phyloP scores from a whole-genome alignment of 64 coral and sea anemone genomes.

The Actinia tenebrosa region DNA sequence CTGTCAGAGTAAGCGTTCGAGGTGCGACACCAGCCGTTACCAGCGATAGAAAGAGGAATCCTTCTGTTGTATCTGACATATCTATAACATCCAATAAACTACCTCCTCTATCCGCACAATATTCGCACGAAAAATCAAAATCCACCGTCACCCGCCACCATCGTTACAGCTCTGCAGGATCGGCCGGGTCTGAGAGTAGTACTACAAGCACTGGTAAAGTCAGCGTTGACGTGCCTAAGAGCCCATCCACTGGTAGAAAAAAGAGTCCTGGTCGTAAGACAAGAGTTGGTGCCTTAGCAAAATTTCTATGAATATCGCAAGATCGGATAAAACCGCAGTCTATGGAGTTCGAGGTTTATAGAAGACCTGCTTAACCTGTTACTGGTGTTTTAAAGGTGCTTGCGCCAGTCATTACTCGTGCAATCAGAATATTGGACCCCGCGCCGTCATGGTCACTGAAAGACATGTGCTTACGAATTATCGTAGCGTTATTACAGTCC shows the following conservation, averaged over 20 bases:
- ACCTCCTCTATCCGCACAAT: not conserved
- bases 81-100: conserved; percentile 7
- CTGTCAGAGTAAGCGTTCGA: not conserved
- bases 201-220: conserved; percentile 72
- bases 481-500: too few relatives aligned
- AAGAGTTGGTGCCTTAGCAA: not conserved
- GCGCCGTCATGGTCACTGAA: too few relatives aligned
- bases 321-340: too few relatives aligned
- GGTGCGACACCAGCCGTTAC: not conserved
- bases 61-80: not conserved
- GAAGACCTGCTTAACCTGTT: too few relatives aligned
- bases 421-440: too few relatives aligned
- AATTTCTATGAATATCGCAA: too few relatives aligned
- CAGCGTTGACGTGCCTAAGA: conserved; percentile 58
- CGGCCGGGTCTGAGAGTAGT: conserved; percentile 55
- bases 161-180: conserved; percentile 29
- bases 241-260: conserved; percentile 16
- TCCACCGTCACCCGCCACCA: not conserved
- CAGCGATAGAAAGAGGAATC: not conserved
- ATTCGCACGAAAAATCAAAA: not conserved
- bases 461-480: too few relatives aligned
- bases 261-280: not conserved
- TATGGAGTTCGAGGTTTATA: too few relatives aligned
- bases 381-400: too few relatives aligned
- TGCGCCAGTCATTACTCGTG: too few relatives aligned